Evolutionary conservation across 2,888 invertebrate genomes (phyloP).

Genomic region (Norana najaformis): DNA sequence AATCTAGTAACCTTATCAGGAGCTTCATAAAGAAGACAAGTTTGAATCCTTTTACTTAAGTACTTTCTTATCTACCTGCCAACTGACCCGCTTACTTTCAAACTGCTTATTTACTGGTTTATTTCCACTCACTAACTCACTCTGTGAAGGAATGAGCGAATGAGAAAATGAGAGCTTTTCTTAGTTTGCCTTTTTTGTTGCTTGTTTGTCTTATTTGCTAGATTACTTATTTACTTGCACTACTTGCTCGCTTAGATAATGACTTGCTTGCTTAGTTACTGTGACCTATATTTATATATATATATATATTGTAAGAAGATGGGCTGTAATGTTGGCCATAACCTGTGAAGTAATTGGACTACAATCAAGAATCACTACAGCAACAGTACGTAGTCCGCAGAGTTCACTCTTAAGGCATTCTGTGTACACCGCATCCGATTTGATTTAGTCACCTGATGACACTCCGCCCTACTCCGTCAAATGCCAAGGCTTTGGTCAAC

Average conservation of each 20-base stretch:
- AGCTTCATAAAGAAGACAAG: too few relatives aligned
- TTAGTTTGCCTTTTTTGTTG: background rate
- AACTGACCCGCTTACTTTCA: too few relatives aligned
- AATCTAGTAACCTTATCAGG: too few relatives aligned
- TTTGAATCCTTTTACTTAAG: too few relatives aligned
- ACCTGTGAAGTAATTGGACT: background rate
- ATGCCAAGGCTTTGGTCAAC: background rate
- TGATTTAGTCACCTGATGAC: background rate
- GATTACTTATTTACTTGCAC: background rate
- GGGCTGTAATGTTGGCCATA: background rate
- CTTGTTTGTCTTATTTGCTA: background rate
- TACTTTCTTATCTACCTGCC: too few relatives aligned
- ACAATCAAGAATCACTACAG: background rate
- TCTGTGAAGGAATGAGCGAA: too few relatives aligned
- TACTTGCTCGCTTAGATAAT: background rate
- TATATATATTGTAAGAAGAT: too few relatives aligned
- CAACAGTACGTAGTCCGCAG: background rate
- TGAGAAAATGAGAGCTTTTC: too few relatives aligned
- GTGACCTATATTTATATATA: too few relatives aligned
- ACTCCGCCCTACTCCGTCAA: background rate
- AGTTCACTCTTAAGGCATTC: background rate
- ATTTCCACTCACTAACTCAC: too few relatives aligned
- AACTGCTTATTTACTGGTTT: too few relatives aligned
- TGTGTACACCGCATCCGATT: background rate
- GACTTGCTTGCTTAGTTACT: background rate